A percentile compares a stretch with the other conserved stretches of the same genome.
phyloP scores from a whole-genome alignment of 2,113 vertebrate genomes.

The Megaceryle torquata region DNA sequence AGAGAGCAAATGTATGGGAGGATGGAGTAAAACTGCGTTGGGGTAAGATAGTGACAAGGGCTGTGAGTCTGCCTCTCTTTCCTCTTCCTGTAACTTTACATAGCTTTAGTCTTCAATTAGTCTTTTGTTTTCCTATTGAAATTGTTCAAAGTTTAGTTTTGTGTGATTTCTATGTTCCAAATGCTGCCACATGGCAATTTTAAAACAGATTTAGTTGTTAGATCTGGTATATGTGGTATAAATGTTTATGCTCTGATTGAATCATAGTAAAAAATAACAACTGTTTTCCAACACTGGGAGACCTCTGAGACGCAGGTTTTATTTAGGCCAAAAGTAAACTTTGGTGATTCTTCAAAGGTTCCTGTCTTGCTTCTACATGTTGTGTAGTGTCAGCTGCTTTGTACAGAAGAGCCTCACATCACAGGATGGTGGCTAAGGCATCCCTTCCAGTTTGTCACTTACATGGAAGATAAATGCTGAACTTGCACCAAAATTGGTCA shows the following conservation, averaged over 20 bases:
- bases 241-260: constrained; percentile 29
- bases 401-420: not conserved
- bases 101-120: not conserved
- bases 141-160: not conserved
- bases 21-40: not conserved
- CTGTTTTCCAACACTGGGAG: not conserved
- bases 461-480: not conserved
- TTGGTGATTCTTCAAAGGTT: not conserved
- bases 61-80: not conserved
- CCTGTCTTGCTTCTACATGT: not conserved
- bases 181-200: not conserved
- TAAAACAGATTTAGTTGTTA: constrained; percentile 14
- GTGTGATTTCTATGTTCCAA: not conserved
- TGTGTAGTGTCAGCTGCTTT: not conserved
- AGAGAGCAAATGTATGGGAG: not conserved
- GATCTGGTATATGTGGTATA: constrained; percentile 29
- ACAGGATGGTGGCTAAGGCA: rapidly evolving
- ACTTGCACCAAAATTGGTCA: not conserved
- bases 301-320: not conserved
- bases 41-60: not conserved
- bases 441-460: not conserved
- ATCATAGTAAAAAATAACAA: constrained; percentile 34
- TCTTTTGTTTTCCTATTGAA: not conserved
- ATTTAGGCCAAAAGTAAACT: not conserved
- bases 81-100: not conserved